phyloP scores from a whole-genome alignment of 1,140 invertebrate species.

The Amphibalanus amphitrite region DNA sequence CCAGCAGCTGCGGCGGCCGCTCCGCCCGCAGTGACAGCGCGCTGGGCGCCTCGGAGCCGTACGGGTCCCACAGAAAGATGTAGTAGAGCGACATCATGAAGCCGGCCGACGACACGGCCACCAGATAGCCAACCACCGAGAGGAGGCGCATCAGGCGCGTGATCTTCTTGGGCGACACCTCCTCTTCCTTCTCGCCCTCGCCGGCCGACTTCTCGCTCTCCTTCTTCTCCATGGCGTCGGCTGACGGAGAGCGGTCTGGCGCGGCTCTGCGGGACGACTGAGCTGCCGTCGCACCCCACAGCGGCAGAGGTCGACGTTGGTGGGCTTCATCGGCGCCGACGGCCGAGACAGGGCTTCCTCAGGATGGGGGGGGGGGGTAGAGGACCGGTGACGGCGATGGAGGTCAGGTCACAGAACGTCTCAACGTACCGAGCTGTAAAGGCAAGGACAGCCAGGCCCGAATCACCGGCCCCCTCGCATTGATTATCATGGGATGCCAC shows the following conservation, averaged over 20 bases:
- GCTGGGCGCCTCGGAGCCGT: constrained; percentile 1
- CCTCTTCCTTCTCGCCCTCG: background rate
- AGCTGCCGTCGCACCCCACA: no score
- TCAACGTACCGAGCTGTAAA: no score
- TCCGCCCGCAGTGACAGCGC: background rate
- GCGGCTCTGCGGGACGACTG: background rate
- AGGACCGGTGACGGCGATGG: no score
- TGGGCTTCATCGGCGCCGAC: background rate
- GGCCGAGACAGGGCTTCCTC: background rate
- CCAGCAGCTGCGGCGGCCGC: no score
- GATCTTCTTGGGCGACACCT: background rate
- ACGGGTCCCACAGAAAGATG: constrained; percentile 82
- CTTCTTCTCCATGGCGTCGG: background rate
- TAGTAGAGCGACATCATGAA: constrained; percentile 90
- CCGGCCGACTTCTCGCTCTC: background rate
- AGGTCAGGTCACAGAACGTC: no score
- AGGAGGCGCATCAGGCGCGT: constrained; percentile 51
- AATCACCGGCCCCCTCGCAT: no score
- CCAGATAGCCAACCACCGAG: constrained; percentile 85
- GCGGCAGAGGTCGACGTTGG: background rate
- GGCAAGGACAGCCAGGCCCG: no score
- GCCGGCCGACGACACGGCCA: constrained; percentile 82
- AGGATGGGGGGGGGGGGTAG: no score
- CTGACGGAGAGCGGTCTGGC: background rate
- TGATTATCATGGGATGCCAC: no score